Base-by-base conservation (phyloP, 2,888 invertebrate genomes). In the Athalia circularis region DNA sequence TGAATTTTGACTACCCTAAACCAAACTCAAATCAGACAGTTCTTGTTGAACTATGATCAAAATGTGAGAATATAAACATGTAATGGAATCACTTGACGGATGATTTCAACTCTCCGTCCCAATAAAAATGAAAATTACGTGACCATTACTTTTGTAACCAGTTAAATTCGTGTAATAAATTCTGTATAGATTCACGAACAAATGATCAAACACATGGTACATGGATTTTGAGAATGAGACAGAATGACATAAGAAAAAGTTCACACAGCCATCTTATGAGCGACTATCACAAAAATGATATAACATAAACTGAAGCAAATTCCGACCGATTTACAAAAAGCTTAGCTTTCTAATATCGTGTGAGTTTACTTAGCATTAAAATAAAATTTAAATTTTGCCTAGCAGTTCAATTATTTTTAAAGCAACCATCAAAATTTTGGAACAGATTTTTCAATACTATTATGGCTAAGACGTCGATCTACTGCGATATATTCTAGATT, bases 221-320 rank as follows among this genome's bases (percentile, higher is more conserved):
- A 29, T 29, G 29, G 29, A 29, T 29, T 29, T 29, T 29, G 3
- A 54, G 54, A n/a, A 54, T 54, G n/a, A 54, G 2, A 54, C 3
- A 54, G 4, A 54, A 54, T 54, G 8, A 11, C 3, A 54, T 54
- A 54, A 11, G 0, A 8, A 54, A n/a, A 54, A 11, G 4, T 11
- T n/a, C n/a, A 54, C 8, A 11, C 54, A 54, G 54, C 8, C 62
- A 62, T 13, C 29, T 13, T 3, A 13, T 11, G 54, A 11, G n/a
- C 7, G 54, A 54, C 54, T 54, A 54, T 54, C 9, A 54, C 54
- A 11, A 9, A 7, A 54, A 11, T 4, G n/a, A 54, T 9, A 11
- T 11, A 54, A 54, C n/a, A 72, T 72, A 72, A 72, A 72, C 72
- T 72, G 72, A 72, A 72, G 13, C 59, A 72, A 72, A 72, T 72